Evolutionary conservation across 1,140 invertebrate genomes (phyloP), one percentile per base, ranked within the genome.

Genomic region (Meteorus sp.): DNA sequence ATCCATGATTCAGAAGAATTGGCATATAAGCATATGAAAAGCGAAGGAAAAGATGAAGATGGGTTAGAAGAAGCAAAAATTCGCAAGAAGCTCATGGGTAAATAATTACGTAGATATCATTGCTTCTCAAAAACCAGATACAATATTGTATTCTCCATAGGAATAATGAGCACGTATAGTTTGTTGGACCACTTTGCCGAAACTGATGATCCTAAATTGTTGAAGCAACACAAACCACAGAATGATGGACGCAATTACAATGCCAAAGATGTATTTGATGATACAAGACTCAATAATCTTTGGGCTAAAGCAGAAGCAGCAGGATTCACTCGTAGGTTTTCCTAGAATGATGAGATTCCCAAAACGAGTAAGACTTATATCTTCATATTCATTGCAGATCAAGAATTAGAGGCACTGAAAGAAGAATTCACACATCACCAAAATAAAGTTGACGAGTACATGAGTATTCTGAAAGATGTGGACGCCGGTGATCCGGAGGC

Each of bases 1-100:
- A 85, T 95, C 39, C 94, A 97, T 56, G 94, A 97, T 68, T 95
- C 95, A 81, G 89, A 95, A 75, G 93, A 97, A 81, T 80, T 94
- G 9, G 84, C 86, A 1, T 86, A 86, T 65, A 97, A 97, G 75
- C 88, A 89, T 69, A 70, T 90, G 0, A 92, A 89, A 66, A 83
- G 86, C 55, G 91, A 95, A 66, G 90, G 90, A 29, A 85, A 87
- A 61, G 94, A 97, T 78, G 89, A 91, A 70, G 91, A 92, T 70
- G 94, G 94, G 0, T 68, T 93, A 0, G 89, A 89, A 74, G 94
- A 94, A 75, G 89, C 92, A 2, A 87, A 89, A 68, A 70, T 96
- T 9, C 80, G 93, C 20, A 87, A 87, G 55, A 94, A 90, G 70
- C 81, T 97, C 0, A 86, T 88, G 68, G 87, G 86, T 87, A 72